Evolutionary conservation across 1,140 invertebrate species (phyloP), one percentile per base, ranked within the genome.

Genomic region (Cydia amplana): DNA sequence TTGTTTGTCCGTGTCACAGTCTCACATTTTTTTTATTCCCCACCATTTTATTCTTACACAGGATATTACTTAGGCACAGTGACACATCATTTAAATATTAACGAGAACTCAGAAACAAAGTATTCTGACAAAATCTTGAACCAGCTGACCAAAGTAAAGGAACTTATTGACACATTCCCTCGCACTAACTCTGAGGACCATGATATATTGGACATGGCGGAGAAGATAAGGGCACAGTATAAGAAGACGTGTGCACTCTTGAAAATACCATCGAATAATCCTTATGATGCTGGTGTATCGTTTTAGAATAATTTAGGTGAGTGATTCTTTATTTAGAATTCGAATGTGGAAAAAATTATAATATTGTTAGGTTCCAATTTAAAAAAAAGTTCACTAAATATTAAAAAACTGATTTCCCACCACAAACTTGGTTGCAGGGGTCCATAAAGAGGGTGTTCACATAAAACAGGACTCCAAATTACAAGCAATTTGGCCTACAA

Each of bases 181-280:
- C 84, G 79, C 28, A 89, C 85, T n/a, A 97, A 97, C 85, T 93
- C 94, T 36, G 94, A 94, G 64, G 90, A 94, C 1, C 85, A 94
- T 36, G 95, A 97, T 85, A 94, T 96, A 78, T 82, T 95, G 73
- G 92, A 89, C n/a, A 83, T 90, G 36, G 84, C 95, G 18, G 94
- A 96, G 78, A 89, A 91, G 49, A 95, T 97, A 49, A 94, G 96
- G 82, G 94, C 93, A 3, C 93, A 95, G 67, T 96, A 95, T 85
- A 95, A 95, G 74, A 95, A 95, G 80, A 89, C 95, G n/a, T 95
- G 95, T 87, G 94, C 95, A 1, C 82, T 95, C 18, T 86, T 95
- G 12, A 96, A 96, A 90, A 94, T 95, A 78, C 88, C 93, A 78
- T 85, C 91, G 2, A 80, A 73, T 23, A 93, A 91, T 80, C 89